Percentiles rank a stretch among this genome's conserved stretches.
Conservation (phyloP, 1,140 invertebrate species). For the Lepidostoma basale region DNA sequence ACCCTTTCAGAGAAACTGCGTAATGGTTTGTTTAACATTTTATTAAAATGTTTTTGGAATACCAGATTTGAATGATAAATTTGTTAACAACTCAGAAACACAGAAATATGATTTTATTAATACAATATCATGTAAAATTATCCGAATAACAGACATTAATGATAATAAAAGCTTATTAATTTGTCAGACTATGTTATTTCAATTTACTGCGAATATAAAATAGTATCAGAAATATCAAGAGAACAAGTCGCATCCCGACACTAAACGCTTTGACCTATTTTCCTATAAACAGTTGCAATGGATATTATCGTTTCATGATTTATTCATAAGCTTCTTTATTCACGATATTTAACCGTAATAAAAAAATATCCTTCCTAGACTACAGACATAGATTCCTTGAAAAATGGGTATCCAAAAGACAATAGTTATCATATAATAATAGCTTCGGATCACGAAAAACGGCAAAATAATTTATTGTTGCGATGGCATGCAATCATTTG, state of each 20-base stretch:
- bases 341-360: background rate
- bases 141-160: background rate
- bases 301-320: background rate
- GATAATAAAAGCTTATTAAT: background rate
- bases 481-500: background rate
- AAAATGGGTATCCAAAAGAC: background rate
- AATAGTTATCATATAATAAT: slow-evolving; percentile 11
- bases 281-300: too few species aligned
- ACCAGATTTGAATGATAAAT: too few species aligned
- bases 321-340: background rate
- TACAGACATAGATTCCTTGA: background rate
- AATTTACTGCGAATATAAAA: background rate
- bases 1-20: too few species aligned
- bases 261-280: background rate
- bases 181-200: background rate
- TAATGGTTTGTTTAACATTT: too few species aligned
- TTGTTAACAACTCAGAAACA: too few species aligned
- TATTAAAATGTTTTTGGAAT: too few species aligned
- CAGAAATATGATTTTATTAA: background rate
- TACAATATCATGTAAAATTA: background rate
- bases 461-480: background rate
- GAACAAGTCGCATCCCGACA: background rate
- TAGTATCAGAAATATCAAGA: background rate
- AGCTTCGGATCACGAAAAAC: slow-evolving; percentile 3
- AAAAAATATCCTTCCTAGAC: background rate